A percentile compares a stretch with the other conserved stretches of the same genome.
Evolutionary conservation across 2,797 vertebrate species (phyloP).

Genomic region (Pantherophis alleghaniensis): DNA sequence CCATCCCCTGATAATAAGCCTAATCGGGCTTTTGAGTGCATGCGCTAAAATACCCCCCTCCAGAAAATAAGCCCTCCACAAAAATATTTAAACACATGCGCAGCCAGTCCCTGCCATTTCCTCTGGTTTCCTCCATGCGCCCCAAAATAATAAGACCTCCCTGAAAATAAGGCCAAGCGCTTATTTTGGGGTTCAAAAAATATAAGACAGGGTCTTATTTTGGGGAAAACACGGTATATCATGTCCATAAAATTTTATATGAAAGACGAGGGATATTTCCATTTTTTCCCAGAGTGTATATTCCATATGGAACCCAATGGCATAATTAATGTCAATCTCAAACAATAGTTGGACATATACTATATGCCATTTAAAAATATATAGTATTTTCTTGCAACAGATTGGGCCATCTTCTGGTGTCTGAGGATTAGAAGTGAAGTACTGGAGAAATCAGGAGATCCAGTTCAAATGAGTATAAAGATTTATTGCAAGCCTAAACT

Average conservation of each 20-base stretch:
- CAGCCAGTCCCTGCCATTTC: too few relatives aligned
- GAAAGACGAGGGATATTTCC: background rate
- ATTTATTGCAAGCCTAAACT: background rate
- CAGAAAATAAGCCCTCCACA: too few relatives aligned
- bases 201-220: too few relatives aligned
- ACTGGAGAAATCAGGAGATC: background rate
- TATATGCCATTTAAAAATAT: background rate
- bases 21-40: too few relatives aligned
- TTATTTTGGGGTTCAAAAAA: too few relatives aligned
- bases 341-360: background rate
- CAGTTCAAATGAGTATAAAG: background rate
- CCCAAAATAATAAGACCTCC: too few relatives aligned
- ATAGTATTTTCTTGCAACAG: background rate
- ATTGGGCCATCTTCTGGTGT: background rate
- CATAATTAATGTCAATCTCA: background rate
- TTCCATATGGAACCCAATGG: background rate
- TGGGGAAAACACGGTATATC: background rate
- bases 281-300: background rate
- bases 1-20: too few relatives aligned
- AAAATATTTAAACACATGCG: too few relatives aligned
- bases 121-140: too few relatives aligned
- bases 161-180: too few relatives aligned
- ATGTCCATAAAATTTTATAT: background rate
- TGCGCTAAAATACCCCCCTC: too few relatives aligned
- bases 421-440: background rate